These are phyloP conservation scores for Helicoverpa armigera DNA, from an alignment of 1,140 invertebrate species.

Conservation along the genomic window DNA sequence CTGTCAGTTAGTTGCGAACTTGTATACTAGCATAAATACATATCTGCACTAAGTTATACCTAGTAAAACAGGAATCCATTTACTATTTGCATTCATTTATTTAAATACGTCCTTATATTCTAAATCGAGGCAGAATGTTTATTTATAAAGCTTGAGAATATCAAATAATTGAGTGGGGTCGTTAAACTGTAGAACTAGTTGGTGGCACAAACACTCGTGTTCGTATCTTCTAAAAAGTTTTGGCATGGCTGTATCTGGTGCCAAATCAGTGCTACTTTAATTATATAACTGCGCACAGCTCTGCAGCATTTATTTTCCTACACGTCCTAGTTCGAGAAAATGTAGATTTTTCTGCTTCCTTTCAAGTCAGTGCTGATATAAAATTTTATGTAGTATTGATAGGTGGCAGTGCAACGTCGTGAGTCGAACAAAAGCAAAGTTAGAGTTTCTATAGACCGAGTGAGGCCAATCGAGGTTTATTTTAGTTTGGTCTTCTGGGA, in stretches of 20 bases:
- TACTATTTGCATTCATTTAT: too few relatives aligned
- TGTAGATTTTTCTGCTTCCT: background rate
- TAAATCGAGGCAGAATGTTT: too few relatives aligned
- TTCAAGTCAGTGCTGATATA: constrained; percentile 26
- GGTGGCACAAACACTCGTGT: constrained; percentile 14
- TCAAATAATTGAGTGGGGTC: background rate
- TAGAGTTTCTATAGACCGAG: constrained; percentile 20
- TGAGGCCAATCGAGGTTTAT: constrained; percentile 41
- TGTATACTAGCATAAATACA: too few relatives aligned
- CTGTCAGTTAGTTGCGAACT: too few relatives aligned
- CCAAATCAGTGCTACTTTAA: constrained; percentile 31
- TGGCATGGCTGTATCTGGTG: constrained; percentile 23
- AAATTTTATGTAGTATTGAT: constrained; percentile 20
- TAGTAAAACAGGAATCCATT: too few relatives aligned
- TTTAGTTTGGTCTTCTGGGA: constrained; percentile 32
- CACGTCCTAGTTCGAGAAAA: constrained; percentile 12
- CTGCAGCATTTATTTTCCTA: constrained; percentile 23
- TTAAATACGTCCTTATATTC: too few relatives aligned
- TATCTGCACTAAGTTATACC: too few relatives aligned
- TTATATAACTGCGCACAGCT: constrained; percentile 18
- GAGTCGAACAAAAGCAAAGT: constrained; percentile 6
- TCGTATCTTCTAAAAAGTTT: constrained; percentile 32
- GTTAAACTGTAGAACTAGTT: background rate
- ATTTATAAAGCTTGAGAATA: background rate
- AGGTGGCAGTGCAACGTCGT: constrained; percentile 19